phyloP scores from a whole-genome alignment of 1,140 invertebrate species.

The Drosophila pachea region DNA sequence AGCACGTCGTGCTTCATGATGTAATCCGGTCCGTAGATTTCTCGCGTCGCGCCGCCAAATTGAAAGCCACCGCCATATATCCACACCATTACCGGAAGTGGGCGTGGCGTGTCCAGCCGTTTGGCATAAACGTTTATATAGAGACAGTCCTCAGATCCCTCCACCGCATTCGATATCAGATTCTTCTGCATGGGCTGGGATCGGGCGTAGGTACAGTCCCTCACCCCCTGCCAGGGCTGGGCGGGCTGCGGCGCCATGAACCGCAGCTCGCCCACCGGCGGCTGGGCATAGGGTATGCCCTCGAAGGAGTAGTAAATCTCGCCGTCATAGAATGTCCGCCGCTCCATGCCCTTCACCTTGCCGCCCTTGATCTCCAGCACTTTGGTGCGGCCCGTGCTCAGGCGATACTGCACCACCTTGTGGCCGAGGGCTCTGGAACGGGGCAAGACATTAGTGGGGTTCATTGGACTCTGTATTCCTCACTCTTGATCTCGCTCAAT shows the following conservation, averaged over 20 bases:
- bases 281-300: conserved; percentile 84
- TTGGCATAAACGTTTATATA: conserved; percentile 72
- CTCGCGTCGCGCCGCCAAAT: conserved; percentile 78
- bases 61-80: conserved; percentile 85
- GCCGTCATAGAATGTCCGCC: conserved; percentile 61
- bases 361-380: conserved; percentile 53
- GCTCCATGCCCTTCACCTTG: conserved; percentile 55
- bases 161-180: conserved; percentile 20
- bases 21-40: conserved; percentile 82
- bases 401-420: conserved; percentile 55
- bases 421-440: conserved; percentile 46
- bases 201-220: conserved; percentile 74
- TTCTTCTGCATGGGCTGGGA: conserved; percentile 62
- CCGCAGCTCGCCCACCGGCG: conserved; percentile 83
- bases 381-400: conserved; percentile 49
- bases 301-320: conserved; percentile 75
- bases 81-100: conserved; percentile 84
- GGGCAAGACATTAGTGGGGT: not conserved
- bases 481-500: too few species aligned
- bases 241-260: conserved; percentile 81
- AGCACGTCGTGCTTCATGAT: conserved; percentile 83
- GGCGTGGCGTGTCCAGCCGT: conserved; percentile 49
- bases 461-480: not conserved
- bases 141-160: conserved; percentile 67
- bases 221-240: conserved; percentile 80